A percentile compares a stretch with the other conserved stretches of the same genome.
These are phyloP conservation scores for Heliconius erato DNA, from an alignment of 2,888 invertebrate species.

Conservation along the genomic window DNA sequence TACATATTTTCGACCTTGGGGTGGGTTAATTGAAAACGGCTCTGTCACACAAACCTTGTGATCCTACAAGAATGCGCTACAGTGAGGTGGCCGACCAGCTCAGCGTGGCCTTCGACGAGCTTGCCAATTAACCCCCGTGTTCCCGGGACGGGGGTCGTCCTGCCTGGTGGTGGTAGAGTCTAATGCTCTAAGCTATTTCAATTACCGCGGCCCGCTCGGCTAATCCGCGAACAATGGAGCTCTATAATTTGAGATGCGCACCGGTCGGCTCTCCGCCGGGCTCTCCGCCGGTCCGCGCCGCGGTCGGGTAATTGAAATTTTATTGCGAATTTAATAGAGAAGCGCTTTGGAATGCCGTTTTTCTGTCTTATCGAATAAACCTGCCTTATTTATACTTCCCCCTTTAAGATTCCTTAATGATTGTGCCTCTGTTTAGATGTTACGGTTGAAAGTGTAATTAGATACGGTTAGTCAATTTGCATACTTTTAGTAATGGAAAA, in stretches of 20 bases:
- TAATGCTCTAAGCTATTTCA: conserved; percentile 69
- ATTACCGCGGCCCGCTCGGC: conserved; percentile 61
- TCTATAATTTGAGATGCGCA: conserved; percentile 57
- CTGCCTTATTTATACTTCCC: conserved; percentile 19
- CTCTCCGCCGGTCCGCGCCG: conserved; percentile 6
- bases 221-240: conserved; percentile 60
- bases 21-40: conserved; percentile 59
- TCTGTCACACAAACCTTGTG: conserved; percentile 58
- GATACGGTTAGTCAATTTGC: conserved; percentile 25
- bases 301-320: conserved; percentile 57
- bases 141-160: conserved; percentile 57
- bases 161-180: conserved; percentile 66
- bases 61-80: conserved; percentile 59
- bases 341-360: conserved; percentile 31
- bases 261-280: conserved; percentile 33
- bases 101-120: conserved; percentile 35
- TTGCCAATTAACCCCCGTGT: conserved; percentile 33
- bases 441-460: conserved; percentile 9
- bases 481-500: neutral
- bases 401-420: conserved; percentile 22
- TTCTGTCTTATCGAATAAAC: conserved; percentile 29
- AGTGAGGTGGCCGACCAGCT: conserved; percentile 48
- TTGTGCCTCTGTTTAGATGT: conserved; percentile 15
- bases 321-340: conserved; percentile 52
- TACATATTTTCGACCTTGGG: conserved; percentile 55